Evolutionary conservation across 2,113 vertebrate genomes (phyloP), one percentile per base, ranked within the genome.

Genomic region (Centropus unirufus): DNA sequence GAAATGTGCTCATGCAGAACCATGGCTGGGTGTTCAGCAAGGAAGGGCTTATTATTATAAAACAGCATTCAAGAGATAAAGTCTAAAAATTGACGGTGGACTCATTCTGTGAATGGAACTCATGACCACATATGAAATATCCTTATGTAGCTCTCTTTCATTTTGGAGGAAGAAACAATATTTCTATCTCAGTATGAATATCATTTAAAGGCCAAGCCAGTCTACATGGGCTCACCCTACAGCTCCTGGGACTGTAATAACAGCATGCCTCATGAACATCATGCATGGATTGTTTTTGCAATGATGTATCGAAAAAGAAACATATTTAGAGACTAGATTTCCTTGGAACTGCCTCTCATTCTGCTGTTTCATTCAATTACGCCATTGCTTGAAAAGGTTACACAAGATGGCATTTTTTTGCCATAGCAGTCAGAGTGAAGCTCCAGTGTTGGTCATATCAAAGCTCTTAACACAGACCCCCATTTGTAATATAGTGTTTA

Each of bases 381-480:
- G n/a, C 39, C 69, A 42, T 36, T 96, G 93, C 83, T 63, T 62
- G 12, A 95, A 91, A 86, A 92, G 93, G 93, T 96, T 92, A 92
- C 77, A 54, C 26, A 90, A 92, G 44, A 90, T 66, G 80, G 58
- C 73, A 66, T 52, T 77, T 94, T 90, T 92, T 61, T 91, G 24
- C 72, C 9, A 0, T 52, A 83, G 58, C 42, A 88, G 64, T 58
- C 58, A 54, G 2, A 54, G 80, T 61, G 58, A 81, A 87, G 68
- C 61, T 94, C 58, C 80, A 69, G 27, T 52, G 36, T 64, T 72
- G 92, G 86, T 90, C 90, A 94, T 4, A 4, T 93, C 76, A 92
- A 92, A 92, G 76, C 49, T 82, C 51, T 85, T 78, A 68, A 81
- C 72, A 54, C 12, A 86, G 59, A 85, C 34, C 21, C 51, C 47